Evolutionary conservation across 2,888 invertebrate genomes (phyloP).

Genomic region (Linyphia triangularis): DNA sequence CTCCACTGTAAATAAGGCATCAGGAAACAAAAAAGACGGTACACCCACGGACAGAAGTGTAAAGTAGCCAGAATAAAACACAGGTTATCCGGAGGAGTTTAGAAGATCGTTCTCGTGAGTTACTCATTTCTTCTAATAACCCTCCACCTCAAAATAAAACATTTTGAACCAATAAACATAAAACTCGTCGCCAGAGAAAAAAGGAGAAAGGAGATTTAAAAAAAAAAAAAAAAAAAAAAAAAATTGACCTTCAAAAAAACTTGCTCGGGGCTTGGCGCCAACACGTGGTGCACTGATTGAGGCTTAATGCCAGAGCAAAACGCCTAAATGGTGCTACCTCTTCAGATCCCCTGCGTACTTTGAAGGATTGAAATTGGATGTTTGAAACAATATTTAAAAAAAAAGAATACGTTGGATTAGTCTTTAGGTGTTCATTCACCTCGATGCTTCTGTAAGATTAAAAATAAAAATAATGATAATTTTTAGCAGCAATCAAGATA

Average conservation of each 20-base stretch:
- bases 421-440: conserved; percentile 56
- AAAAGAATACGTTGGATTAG: conserved; percentile 21
- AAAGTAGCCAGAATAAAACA: conserved; percentile 20
- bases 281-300: conserved; percentile 4
- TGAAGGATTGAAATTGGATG: too few species aligned
- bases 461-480: too few species aligned
- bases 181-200: conserved; percentile 4
- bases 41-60: too few species aligned
- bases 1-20: too few species aligned
- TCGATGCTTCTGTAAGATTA: not conserved
- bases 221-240: not conserved
- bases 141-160: conserved; percentile 62
- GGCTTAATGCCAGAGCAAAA: conserved; percentile 2
- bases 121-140: conserved; percentile 39
- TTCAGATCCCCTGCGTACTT: too few species aligned
- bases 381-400: conserved; percentile 19
- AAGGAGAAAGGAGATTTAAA: not conserved
- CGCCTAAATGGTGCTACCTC: not conserved
- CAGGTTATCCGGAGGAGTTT: not conserved
- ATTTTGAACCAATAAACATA: conserved; percentile 53
- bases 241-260: conserved; percentile 58
- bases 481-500: too few species aligned
- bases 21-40: too few species aligned
- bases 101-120: not conserved
- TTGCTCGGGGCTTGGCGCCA: conserved; percentile 48